Base-by-base conservation (phyloP, 2,888 invertebrate species). In the Mimachlamys varia region DNA sequence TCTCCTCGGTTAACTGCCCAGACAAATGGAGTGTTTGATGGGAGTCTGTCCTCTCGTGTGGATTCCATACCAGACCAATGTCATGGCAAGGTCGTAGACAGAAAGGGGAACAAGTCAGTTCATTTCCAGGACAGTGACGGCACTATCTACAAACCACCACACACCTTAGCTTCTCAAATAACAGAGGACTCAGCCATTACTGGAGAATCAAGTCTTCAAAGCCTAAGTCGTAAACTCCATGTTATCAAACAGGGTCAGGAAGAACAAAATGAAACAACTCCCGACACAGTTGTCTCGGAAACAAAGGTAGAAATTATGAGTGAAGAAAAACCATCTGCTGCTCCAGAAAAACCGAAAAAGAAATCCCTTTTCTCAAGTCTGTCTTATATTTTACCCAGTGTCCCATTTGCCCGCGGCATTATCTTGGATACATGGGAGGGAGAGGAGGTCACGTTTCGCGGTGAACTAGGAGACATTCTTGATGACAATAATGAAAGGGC, bases 61-160 rank as follows among this genome's bases (percentile, higher is more conserved):
- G 27, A 76, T 33, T 76, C 76, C 33, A 76, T 76, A 76, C 76
- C 76, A 0, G 76, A 76, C 33, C 22, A 76, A 7, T 76, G 22
- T 33, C 76, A 76, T 76, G 76, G 76, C 7, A 76, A 76, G 76
- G 27, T 76, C 33, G 76, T 76, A 33, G 76, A 76, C 33, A 76
- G 76, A 76, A 76, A 33, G 7, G 76, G 76, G 33, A 76, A 76
- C 33, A 76, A 76, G 12, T 76, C 76, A 33, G 76, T 76, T 27
- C 76, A 76, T 33, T 76, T 76, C 33, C 76, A 76, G 76, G 76
- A 76, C 12, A 76, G 76, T 76, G 76, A 76, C 27, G 76, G 76
- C 76, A 76, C 76, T 76, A 76, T 76, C 76, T 76, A 33, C 33
- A 76, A 27, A 27, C 76, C 76, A 27, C 33, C 76, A 76, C 76